phyloP scores from a whole-genome alignment of 2,797 vertebrate genomes.

The Loris lydekkerianus region DNA sequence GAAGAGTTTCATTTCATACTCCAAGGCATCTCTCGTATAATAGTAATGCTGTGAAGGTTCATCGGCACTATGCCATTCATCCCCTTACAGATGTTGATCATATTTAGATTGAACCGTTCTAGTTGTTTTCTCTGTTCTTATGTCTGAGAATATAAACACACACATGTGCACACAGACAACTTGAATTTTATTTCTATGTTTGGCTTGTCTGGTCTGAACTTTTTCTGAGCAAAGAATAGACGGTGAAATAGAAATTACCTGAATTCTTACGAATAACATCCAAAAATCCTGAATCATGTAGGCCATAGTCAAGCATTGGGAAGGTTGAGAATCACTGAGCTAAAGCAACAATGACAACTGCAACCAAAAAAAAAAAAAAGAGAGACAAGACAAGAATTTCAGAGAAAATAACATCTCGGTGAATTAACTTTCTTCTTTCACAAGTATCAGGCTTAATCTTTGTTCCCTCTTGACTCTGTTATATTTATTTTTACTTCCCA shows the following conservation, averaged over 20 bases:
- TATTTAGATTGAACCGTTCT: not conserved
- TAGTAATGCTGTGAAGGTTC: not conserved
- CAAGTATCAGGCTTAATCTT: conserved; percentile 24
- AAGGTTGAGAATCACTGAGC: no score
- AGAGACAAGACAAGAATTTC: conserved; percentile 28
- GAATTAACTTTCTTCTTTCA: conserved; percentile 45
- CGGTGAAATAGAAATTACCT: not conserved
- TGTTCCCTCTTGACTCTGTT: not conserved
- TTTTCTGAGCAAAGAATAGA: conserved; percentile 40
- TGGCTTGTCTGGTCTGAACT: not conserved
- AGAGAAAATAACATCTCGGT: conserved; percentile 49
- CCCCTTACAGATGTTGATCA: not conserved
- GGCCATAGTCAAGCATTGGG: not conserved
- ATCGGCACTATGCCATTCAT: not conserved
- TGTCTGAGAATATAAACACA: conserved; percentile 18
- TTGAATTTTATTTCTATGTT: conserved; percentile 33
- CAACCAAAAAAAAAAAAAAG: no score
- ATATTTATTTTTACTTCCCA: conserved; percentile 55
- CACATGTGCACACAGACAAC: not conserved
- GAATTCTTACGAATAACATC: conserved; percentile 19
- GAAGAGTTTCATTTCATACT: not conserved
- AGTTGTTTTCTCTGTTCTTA: not conserved
- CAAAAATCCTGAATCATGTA: conserved; percentile 19
- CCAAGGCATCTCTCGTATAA: not conserved
- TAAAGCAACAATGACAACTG: no score